Evolutionary conservation across 2,113 vertebrate species (phyloP), one percentile per base, ranked within the genome.

Genomic region (Gopherus flavomarginatus): DNA sequence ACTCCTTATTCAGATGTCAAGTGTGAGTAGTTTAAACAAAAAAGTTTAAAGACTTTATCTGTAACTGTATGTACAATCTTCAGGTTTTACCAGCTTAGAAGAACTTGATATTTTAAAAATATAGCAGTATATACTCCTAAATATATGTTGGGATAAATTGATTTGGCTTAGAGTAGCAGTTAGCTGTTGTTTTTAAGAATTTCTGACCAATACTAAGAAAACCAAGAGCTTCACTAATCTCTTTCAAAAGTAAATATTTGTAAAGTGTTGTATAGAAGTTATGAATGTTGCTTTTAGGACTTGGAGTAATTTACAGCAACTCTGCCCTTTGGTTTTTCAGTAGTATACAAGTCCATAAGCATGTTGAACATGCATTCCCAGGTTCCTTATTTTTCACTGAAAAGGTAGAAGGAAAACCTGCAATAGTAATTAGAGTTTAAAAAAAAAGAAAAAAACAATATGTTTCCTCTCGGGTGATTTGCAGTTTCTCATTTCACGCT

Each of bases 51-150:
- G 44, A 95, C 82, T 97, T 98, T 97, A 93, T 97, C 95, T 97
- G 54, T 96, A 98, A 97, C 52, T 97, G 94, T 97, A 78, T 98
- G 96, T 98, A 97, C 97, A 98, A 95, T 98, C 97, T 97, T 98
- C 92, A 97, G 96, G 95, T 90, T 97, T 97, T 98, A 95, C 86
- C 21, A 92, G 83, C 94, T 97, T 98, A 97, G 97, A 98, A 90
- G 97, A 96, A 96, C 96, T 97, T 94, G 95, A 93, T 96, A 97
- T 98, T 97, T 98, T 98, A 98, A 97, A 98, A 84, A 97, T 97
- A 98, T 97, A 97, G 93, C 94, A 75, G 85, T 96, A 96, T 97
- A 98, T 98, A 98, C 98, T 98, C 96, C 89, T 97, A 88, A 97
- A 90, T 98, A 98, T 97, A 92, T 98, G 97, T 96, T 97, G 95